phyloP scores from a whole-genome alignment of 2,797 vertebrate genomes.

The Bufotes viridis region DNA sequence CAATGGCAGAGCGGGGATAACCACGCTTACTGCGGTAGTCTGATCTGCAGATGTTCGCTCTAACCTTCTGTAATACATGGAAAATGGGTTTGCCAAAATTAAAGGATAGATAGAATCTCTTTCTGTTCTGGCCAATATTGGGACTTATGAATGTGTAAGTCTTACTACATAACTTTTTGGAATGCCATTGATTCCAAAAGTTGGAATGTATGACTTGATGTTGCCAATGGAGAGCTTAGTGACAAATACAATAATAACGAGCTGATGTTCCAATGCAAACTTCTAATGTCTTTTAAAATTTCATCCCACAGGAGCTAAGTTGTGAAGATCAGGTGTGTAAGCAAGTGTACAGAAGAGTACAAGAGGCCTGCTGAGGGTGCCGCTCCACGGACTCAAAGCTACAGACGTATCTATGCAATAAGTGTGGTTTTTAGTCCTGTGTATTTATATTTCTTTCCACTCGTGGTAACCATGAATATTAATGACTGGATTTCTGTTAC shows the following conservation, averaged over 20 bases:
- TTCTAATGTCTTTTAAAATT: background rate
- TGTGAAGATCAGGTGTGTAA: conserved; percentile 87
- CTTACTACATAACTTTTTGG: too few species aligned
- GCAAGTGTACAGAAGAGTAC: conserved; percentile 81
- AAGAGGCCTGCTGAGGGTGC: background rate
- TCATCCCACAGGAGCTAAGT: conserved; percentile 78
- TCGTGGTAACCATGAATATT: background rate
- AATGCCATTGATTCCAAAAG: too few species aligned
- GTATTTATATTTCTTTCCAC: conserved; percentile 37
- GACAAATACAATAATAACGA: too few species aligned
- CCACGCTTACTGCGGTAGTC: background rate
- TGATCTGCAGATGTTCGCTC: background rate
- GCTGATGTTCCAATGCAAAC: background rate
- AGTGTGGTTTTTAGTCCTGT: background rate
- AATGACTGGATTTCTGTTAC: background rate
- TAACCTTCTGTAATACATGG: background rate
- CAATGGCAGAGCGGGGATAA: background rate
- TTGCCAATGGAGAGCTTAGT: too few species aligned
- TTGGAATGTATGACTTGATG: too few species aligned
- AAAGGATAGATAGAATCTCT: too few species aligned
- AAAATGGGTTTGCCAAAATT: too few species aligned
- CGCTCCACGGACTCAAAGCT: too few species aligned
- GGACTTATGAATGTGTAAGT: too few species aligned
- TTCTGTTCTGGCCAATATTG: too few species aligned
- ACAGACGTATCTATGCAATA: conserved; percentile 15